Base-by-base conservation (phyloP, 2,888 invertebrate species). In the Ypsolopha scabrella region DNA sequence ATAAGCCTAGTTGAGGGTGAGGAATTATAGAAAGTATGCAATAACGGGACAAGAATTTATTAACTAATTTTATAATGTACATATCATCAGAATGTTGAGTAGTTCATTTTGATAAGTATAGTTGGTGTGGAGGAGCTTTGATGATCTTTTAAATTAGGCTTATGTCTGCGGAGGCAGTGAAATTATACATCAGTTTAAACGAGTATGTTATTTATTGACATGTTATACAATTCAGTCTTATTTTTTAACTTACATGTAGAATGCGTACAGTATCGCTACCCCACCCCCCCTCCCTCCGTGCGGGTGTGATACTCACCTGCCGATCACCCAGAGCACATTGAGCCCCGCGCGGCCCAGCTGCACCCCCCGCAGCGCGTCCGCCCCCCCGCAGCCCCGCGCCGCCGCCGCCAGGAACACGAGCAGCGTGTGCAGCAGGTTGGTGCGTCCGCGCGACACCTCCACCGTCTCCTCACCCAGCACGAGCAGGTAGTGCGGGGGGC, bases 381-480 rank as follows among this genome's bases (percentile, higher is more conserved):
- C 53, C n/a, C n/a, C n/a, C n/a, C n/a, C n/a, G n/a, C n/a, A n/a
- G 57, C 51, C 92, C 64, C 92, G 89, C 68, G 91, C 89, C 57
- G 87, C 88, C 60, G 92, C 93, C 57, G 95, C 91, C 63, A 96
- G 72, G 72, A 97, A 94, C 64, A 96, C 89, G 62, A 97, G 88
- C 56, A 97, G 88, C 50, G 94, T 91, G 75, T 96, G 94, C 72
- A 96, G 94, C 65, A 97, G 80, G 82, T 96, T 97, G 83, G 95
- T 95, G 64, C 96, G 90, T 50, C 96, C 96, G 8, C 8, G 3
- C 36, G 13, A n/a, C 48, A 37, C 14, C 38, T 34, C 13, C 48
- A 48, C 13, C 24, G 88, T 80, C 66, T 92, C 90, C 54, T 90
- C 91, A 50, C 91, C 92, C 35, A 90, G 80, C 51, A 90, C 85